Base-by-base conservation (phyloP, 2,113 vertebrate genomes). In the Thalassoma bifasciatum region DNA sequence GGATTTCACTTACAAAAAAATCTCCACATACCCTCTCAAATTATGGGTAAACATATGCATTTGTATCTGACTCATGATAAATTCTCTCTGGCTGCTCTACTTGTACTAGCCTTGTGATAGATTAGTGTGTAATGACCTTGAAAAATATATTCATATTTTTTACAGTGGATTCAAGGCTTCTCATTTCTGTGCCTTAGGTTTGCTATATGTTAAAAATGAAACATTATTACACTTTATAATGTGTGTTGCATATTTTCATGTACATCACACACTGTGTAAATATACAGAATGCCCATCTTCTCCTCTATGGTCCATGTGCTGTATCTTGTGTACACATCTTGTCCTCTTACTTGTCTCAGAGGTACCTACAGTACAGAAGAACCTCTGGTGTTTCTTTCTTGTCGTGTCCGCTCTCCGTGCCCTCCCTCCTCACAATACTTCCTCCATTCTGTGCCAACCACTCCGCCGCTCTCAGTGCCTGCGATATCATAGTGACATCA, bases 401-500 rank as follows among this genome's bases (percentile, higher is more conserved):
- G 17, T 38, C 1, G 1, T 54, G 30, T 70, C 42, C 10, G 1
- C 49, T n/a, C 17, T n/a, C 19, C 6, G 14, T 40, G 44, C 21
- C 50, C 8, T 70, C 77, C 54, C n/a, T 70, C 67, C 69, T 69
- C 38, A 4, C 16, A 17, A 66, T 30, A 75, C 67, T 23, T 58
- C 36, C 46, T 66, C 50, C 68, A 59, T 26, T 58, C 44, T 70
- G 53, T 66, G 66, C 50, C 1, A 0, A 71, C 73, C 9, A 4
- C 21, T 40, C 46, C 9, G 3, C 62, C 70, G 12, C 65, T 71
- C 53, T 76, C 61, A 57, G 22, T 61, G 24, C 77, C 65, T 82
- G 66, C 10, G 38, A 63, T 56, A 61, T 79, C 56, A 54, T 46
- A 76, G 67, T 54, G 56, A 66, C 64, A 66, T 90, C 75, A 90